phyloP scores from a whole-genome alignment of 1,140 invertebrate species.

The Drosophila jambulina region DNA sequence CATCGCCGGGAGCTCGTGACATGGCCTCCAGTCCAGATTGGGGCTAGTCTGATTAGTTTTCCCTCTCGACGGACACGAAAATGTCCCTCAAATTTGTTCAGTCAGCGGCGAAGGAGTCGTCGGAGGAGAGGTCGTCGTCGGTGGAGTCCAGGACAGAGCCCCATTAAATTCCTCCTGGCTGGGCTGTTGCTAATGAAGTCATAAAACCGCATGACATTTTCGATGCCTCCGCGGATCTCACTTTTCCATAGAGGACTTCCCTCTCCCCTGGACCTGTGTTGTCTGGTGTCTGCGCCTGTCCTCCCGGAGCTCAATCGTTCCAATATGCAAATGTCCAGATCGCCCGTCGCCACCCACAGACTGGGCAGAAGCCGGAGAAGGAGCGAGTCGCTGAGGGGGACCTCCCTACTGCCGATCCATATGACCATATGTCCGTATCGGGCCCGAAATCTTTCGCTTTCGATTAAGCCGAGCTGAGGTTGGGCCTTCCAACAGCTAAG shows the following conservation, averaged over 20 bases:
- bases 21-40: constrained; percentile 50
- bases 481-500: constrained; percentile 29
- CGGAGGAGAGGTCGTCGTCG: background rate
- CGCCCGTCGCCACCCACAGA: constrained; percentile 75
- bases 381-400: constrained; percentile 4
- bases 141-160: constrained; percentile 6
- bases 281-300: constrained; percentile 34
- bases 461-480: constrained; percentile 44
- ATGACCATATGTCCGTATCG: constrained; percentile 75
- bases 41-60: constrained; percentile 71
- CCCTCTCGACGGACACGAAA: constrained; percentile 73
- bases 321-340: constrained; percentile 72
- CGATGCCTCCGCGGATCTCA: constrained; percentile 68
- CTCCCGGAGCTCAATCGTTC: constrained; percentile 62
- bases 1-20: constrained; percentile 68
- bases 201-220: constrained; percentile 82
- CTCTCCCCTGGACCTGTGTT: constrained; percentile 26
- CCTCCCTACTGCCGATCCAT: constrained; percentile 49
- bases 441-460: constrained; percentile 71
- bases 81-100: constrained; percentile 78
- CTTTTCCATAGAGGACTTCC: constrained; percentile 51
- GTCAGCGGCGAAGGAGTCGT: constrained; percentile 15
- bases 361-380: constrained; percentile 20
- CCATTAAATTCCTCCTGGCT: constrained; percentile 71
- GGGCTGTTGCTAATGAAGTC: constrained; percentile 79